Base-by-base conservation (phyloP, 2,888 invertebrate species). In the Drosophila anceps region DNA sequence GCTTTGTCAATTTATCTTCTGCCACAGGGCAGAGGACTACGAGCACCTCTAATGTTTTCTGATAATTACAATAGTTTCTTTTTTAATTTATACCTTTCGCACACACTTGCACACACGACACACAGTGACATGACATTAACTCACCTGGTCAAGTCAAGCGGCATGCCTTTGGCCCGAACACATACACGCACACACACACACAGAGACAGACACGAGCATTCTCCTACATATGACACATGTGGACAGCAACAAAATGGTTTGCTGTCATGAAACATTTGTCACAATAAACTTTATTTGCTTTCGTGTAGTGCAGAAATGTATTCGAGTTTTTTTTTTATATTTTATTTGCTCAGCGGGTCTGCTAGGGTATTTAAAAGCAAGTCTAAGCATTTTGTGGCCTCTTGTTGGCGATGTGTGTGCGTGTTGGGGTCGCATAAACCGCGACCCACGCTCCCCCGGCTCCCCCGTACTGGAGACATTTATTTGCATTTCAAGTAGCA, bases 231-330 rank as follows among this genome's bases (percentile, higher is more conserved):
- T 67, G 75, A 58, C 59, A 66, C 58, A 69, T 69, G 53, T 53
- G 64, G 55, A 68, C 68, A 74, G 58, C 55, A 53, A 37, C 76
- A 75, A 79, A 89, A 87, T 85, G 82, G 73, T 73, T 76, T 59
- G 69, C 85, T 86, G 86, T 90, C 86, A 88, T 86, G 88, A 85
- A 82, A 88, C 86, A 86, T 86, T 86, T 90, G 90, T 86, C 86
- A 86, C 86, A 88, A 90, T 86, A 88, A 86, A 86, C 83, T 88
- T 88, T 88, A 88, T 88, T 90, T 86, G 90, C 77, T 77, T 79
- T 82, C 76, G 79, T 84, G 78, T 76, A 74, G 78, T 82, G 78
- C 67, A 73, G 78, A 20, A 69, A 67, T 69, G 20, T 68, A 33
- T 43, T 31, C 57, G 43, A 43, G 18, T 8, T 18, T 31, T 43